These are phyloP conservation scores for Chymomyza costata DNA, from an alignment of 1,140 invertebrate genomes.

Conservation along the genomic window DNA sequence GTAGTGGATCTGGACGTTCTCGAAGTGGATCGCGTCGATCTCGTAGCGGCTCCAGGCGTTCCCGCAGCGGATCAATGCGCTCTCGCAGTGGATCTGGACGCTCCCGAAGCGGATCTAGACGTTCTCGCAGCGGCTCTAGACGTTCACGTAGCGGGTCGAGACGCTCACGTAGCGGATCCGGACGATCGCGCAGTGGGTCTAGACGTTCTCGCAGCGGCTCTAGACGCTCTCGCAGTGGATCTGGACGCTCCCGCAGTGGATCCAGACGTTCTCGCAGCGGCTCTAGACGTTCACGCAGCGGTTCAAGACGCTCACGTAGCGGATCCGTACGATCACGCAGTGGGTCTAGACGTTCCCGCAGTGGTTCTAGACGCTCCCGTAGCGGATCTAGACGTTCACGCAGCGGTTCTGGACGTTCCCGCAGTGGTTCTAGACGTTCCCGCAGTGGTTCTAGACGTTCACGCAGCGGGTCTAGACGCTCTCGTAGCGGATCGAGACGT, in stretches of 20 bases:
- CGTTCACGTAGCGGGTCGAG: conserved; percentile 62
- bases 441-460: conserved; percentile 73
- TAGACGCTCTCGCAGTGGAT: conserved; percentile 24
- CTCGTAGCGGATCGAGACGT: conserved; percentile 45
- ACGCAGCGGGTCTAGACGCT: conserved; percentile 68
- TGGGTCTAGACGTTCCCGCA: conserved; percentile 64
- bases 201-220: conserved; percentile 63
- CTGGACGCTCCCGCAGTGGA: conserved; percentile 57
- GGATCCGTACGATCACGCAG: conserved; percentile 70
- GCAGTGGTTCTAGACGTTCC: conserved; percentile 59
- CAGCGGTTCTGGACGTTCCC: conserved; percentile 33
- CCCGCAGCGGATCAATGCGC: conserved; percentile 55
- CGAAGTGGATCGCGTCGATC: conserved; percentile 48
- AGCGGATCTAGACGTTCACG: conserved; percentile 4
- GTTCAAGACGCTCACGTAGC: conserved; percentile 69
- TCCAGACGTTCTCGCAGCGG: conserved; percentile 66
- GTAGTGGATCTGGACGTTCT: conserved; percentile 28
- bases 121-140: conserved; percentile 56
- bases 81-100: conserved; percentile 66
- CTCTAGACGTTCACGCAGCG: conserved; percentile 61
- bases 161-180: conserved; percentile 72
- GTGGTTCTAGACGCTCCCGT: conserved; percentile 52
- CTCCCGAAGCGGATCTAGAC: conserved; percentile 61
- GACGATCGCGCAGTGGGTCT: conserved; percentile 73
- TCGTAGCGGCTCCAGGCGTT: conserved; percentile 68